Percentiles rank a stretch among this genome's conserved stretches.
phyloP scores from a whole-genome alignment of 2,888 invertebrate species.

The Lasioglossum villosulum region DNA sequence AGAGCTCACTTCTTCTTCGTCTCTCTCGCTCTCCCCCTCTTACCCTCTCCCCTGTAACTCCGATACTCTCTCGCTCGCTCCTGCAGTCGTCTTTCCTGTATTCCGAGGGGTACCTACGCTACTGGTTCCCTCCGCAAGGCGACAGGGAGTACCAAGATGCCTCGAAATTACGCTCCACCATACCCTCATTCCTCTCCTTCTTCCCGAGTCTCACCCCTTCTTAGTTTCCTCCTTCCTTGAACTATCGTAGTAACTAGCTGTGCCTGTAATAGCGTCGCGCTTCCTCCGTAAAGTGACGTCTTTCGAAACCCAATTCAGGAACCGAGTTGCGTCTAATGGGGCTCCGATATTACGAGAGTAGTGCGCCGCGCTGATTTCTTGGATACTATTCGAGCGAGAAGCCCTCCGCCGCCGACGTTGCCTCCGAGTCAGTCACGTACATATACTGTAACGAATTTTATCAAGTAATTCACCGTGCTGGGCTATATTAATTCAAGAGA shows the following conservation, averaged over 20 bases:
- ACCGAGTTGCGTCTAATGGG: conserved; percentile 74
- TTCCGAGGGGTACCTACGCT: conserved; percentile 60
- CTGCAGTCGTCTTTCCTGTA: conserved; percentile 71
- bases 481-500: neutral
- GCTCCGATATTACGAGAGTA: conserved; percentile 72
- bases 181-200: conserved; percentile 60
- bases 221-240: conserved; percentile 49
- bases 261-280: conserved; percentile 77
- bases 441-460: conserved; percentile 46
- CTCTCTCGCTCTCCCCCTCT: conserved; percentile 1
- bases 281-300: conserved; percentile 78
- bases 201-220: conserved; percentile 42
- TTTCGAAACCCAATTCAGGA: conserved; percentile 76
- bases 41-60: neutral
- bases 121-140: conserved; percentile 63
- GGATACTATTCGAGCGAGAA: conserved; percentile 56
- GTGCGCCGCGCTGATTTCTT: conserved; percentile 69
- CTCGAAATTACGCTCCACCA: conserved; percentile 73
- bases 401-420: conserved; percentile 2
- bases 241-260: conserved; percentile 78
- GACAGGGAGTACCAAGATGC: conserved; percentile 71
- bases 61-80: neutral
- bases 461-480: conserved; percentile 34
- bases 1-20: conserved; percentile 25
- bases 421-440: conserved; percentile 48